phyloP scores from a whole-genome alignment of 1,140 invertebrate genomes.

The Agrilus planipennis region DNA sequence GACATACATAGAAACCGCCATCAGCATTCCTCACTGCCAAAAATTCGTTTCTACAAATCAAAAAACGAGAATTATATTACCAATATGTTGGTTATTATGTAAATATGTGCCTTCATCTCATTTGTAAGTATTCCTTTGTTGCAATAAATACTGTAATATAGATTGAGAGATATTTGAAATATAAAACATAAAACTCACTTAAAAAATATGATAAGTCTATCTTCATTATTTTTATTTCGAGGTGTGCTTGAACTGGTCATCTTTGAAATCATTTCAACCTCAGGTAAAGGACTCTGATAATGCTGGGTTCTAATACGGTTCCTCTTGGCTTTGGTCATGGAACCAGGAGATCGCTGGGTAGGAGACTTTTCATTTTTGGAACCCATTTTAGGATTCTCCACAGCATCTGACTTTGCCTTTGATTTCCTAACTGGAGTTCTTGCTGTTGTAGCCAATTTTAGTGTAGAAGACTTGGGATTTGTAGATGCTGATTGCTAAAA shows the following conservation, averaged over 20 bases:
- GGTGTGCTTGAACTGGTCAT: conserved; percentile 48
- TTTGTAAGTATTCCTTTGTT: too few relatives aligned
- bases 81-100: not conserved
- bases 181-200: conserved; percentile 53
- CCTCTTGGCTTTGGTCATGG: conserved; percentile 19
- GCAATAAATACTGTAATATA: too few relatives aligned
- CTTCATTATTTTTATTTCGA: conserved; percentile 51
- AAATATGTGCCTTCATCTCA: not conserved
- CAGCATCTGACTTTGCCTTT: conserved; percentile 24
- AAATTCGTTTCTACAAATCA: conserved; percentile 64
- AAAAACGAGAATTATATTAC: too few relatives aligned
- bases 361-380: conserved; percentile 16
- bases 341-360: conserved; percentile 15
- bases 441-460: conserved; percentile 41
- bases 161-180: too few relatives aligned
- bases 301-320: conserved; percentile 40
- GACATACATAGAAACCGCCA: conserved; percentile 82
- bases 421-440: conserved; percentile 35
- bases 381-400: conserved; percentile 32
- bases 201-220: conserved; percentile 75
- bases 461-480: conserved; percentile 31
- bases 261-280: conserved; percentile 62
- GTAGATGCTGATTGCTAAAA: too few relatives aligned
- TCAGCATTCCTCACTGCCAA: conserved; percentile 79
- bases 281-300: conserved; percentile 70